Evolutionary conservation across 1,140 invertebrate genomes (phyloP).

Genomic region (Drosophila triauraria): DNA sequence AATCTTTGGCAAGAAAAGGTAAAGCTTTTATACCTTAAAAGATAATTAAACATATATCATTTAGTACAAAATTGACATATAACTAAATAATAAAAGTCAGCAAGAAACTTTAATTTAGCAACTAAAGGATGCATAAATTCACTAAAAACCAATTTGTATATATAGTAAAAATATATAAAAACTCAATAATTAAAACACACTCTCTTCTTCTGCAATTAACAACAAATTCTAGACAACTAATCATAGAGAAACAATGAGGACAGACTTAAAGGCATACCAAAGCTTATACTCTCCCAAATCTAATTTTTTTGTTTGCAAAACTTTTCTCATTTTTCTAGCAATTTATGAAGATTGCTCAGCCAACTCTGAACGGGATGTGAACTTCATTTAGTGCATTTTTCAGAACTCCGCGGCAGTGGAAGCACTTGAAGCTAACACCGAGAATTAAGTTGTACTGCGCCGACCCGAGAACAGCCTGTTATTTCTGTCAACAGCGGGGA

Average conservation of each 20-base stretch:
- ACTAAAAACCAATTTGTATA: too few species aligned
- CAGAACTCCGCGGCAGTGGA: constrained; percentile 27
- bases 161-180: not conserved
- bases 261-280: not conserved
- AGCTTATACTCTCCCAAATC: not conserved
- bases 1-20: too few species aligned
- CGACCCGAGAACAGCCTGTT: constrained; percentile 44
- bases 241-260: too few species aligned
- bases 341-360: not conserved
- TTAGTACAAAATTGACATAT: not conserved
- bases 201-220: too few species aligned
- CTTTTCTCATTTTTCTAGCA: constrained; percentile 8
- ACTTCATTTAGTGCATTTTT: constrained; percentile 32
- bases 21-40: too few species aligned
- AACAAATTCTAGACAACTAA: too few species aligned
- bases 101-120: too few species aligned
- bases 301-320: not conserved
- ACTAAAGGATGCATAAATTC: too few species aligned
- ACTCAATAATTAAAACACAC: too few species aligned
- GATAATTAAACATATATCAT: too few species aligned
- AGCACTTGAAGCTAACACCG: constrained; percentile 55
- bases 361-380: not conserved
- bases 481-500: constrained; percentile 74
- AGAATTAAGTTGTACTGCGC: constrained; percentile 48
- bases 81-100: not conserved